phyloP scores from a whole-genome alignment of 2,888 invertebrate genomes.

The Drosophila planitibia region DNA sequence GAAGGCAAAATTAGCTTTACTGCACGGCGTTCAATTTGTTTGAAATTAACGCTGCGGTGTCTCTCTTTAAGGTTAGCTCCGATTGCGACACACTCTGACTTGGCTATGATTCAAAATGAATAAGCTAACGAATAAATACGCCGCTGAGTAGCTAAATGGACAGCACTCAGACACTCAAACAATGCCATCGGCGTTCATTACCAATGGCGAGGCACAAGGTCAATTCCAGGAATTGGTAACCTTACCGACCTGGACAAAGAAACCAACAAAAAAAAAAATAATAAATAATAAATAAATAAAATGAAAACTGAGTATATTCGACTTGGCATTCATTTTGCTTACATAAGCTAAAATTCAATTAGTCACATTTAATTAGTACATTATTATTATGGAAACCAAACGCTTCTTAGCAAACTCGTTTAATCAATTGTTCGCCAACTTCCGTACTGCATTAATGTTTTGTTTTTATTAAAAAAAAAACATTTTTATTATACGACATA shows the following conservation, averaged over 20 bases:
- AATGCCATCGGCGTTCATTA: slow-evolving; percentile 28
- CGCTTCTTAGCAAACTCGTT: neutral
- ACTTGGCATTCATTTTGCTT: slow-evolving; percentile 1
- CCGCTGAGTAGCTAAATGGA: slow-evolving; percentile 15
- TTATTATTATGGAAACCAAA: too few species aligned
- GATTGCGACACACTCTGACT: slow-evolving; percentile 46
- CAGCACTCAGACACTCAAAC: slow-evolving; percentile 16
- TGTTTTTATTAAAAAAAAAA: neutral
- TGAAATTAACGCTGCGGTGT: slow-evolving; percentile 38
- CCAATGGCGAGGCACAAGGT: slow-evolving; percentile 53
- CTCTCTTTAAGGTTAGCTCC: slow-evolving; percentile 29
- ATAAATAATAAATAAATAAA: neutral
- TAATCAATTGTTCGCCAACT: neutral
- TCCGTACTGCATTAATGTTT: neutral
- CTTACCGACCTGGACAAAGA: slow-evolving; percentile 5
- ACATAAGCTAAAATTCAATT: neutral
- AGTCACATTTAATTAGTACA: slow-evolving; percentile 1
- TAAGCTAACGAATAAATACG: slow-evolving; percentile 6
- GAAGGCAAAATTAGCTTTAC: slow-evolving; percentile 60
- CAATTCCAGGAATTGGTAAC: slow-evolving; percentile 58
- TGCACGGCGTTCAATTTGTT: slow-evolving; percentile 54
- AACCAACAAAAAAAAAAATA: neutral
- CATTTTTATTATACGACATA: neutral
- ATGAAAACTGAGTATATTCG: slow-evolving; percentile 12
- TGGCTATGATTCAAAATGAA: slow-evolving; percentile 41